A percentile compares a stretch with the other conserved stretches of the same genome.
phyloP scores from a whole-genome alignment of 2,113 vertebrate genomes.

The Ramphastos sulfuratus region DNA sequence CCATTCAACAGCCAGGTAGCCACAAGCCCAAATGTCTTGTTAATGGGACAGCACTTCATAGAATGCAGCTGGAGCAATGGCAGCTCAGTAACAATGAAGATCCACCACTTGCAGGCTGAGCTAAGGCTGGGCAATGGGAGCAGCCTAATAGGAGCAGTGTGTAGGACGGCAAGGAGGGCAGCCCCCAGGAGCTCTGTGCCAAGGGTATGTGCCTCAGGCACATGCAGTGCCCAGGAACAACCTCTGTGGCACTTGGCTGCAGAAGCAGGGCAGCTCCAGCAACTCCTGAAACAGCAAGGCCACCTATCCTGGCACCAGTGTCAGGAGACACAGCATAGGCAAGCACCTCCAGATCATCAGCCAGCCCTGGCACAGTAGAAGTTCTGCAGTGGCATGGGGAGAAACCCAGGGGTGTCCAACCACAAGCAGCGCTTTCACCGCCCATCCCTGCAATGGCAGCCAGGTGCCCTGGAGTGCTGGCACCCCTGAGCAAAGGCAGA shows the following conservation, averaged over 20 bases:
- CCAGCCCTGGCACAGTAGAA: not conserved
- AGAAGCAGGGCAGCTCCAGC: not conserved
- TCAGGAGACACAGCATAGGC: accelerated
- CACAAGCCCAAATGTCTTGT: not conserved
- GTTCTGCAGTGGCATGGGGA: not conserved
- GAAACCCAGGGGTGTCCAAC: not conserved
- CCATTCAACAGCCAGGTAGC: not conserved
- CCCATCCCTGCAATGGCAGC: not conserved
- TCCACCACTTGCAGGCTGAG: not conserved
- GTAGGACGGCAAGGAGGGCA: not conserved
- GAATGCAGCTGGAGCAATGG: not conserved
- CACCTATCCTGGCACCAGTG: not conserved
- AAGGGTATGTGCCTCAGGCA: not conserved
- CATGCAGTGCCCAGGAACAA: not conserved
- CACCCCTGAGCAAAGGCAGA: not conserved
- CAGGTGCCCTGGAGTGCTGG: accelerated
- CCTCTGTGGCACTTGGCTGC: accelerated
- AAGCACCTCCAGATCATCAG: not conserved
- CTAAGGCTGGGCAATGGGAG: not conserved
- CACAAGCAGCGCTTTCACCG: too few species aligned
- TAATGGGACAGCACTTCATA: accelerated
- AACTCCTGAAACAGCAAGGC: not conserved
- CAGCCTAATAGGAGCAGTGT: not conserved
- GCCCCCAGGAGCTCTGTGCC: accelerated
- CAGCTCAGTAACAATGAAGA: not conserved